phyloP scores from a whole-genome alignment of 2,888 invertebrate genomes.

The Choristoneura rosaceana region DNA sequence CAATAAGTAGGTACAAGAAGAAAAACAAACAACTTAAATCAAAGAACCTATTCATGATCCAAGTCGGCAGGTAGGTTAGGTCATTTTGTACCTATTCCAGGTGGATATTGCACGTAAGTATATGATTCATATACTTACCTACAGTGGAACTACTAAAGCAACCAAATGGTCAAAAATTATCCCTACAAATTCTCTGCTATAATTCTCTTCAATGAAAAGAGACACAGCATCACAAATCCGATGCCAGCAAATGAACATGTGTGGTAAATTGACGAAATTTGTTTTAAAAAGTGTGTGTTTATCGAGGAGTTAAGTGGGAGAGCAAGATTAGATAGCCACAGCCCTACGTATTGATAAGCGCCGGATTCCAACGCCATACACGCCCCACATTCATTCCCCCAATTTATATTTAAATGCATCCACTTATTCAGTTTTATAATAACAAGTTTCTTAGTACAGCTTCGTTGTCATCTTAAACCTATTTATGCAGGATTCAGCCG shows the following conservation, averaged over 20 bases:
- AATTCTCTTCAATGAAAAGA: not conserved
- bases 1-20: not conserved
- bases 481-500: not conserved
- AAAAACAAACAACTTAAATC: not conserved
- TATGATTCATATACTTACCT: not conserved
- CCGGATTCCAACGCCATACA: conserved; percentile 68
- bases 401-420: conserved; percentile 39
- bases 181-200: not conserved
- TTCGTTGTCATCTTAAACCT: not conserved
- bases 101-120: too few relatives aligned
- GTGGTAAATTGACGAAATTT: conserved; percentile 19
- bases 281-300: conserved; percentile 49
- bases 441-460: conserved; percentile 1
- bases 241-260: conserved; percentile 3
- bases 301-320: conserved; percentile 69
- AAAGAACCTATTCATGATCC: not conserved
- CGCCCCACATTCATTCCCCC: conserved; percentile 53
- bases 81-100: too few relatives aligned
- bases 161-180: not conserved
- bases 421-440: conserved; percentile 45
- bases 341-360: conserved; percentile 75
- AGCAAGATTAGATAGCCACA: conserved; percentile 77
- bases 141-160: not conserved
- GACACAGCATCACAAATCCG: not conserved
- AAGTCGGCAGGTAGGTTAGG: not conserved